Evolutionary conservation across 2,888 invertebrate species (phyloP), one percentile per base, ranked within the genome.

Genomic region (Drosophila anomalata): DNA sequence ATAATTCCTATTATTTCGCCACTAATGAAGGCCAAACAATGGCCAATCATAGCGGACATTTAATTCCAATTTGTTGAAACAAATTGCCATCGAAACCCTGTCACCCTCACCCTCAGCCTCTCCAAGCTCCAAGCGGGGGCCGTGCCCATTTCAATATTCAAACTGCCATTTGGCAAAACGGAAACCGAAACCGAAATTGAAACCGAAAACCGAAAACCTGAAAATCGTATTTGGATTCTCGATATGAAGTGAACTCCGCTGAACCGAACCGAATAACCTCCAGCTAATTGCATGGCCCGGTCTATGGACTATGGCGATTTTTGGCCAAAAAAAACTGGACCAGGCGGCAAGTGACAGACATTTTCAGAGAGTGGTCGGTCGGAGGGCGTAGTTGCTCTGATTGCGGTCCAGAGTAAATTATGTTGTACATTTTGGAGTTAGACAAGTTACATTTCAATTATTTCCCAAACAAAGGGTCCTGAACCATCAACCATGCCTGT

Each of bases 41-140:
- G 70, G 66, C 57, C 75, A 77, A 73, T 84, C 76, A 59, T 73
- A 47, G 71, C 51, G 36, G 66, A 67, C 62, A 68, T 72, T 82
- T 74, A 73, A 77, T 75, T 75, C 73, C 81, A 76, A 79, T 72
- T 83, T 77, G 77, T 46, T 73, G 11, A 11, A 77, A 67, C 87
- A 77, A 86, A 77, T 77, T 77, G 77, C 68, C 72, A 67, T 56
- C 77, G 54, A 74, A 79, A 77, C 75, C 77, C 70, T 79, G 85
- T 74, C 78, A 68, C 67, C 66, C 47, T 17, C 17, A 17, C 1
- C 17, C 17, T 17, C 17, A 17, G 39, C 26, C 12, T 36, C 20
- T 42, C 17, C 47, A 24, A 41, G 8, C 36, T 60, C 17, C 17
- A 17, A 17, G 61, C 63, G 63, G 63, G 63, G 63, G 61, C 63